Conservation (phyloP, 2,113 vertebrate species). For the Dissostichus mawsoni region DNA sequence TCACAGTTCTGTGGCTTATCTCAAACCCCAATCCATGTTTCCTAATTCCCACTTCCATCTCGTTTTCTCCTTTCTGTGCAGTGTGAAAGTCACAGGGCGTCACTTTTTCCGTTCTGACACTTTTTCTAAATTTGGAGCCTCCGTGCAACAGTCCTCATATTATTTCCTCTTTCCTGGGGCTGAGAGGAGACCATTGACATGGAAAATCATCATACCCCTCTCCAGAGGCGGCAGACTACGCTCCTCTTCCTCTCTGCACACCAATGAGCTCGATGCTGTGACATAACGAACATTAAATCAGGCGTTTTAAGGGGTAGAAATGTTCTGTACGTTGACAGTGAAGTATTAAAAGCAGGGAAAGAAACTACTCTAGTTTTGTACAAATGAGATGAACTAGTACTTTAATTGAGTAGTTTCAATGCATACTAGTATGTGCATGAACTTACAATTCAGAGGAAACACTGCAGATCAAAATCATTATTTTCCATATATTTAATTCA, state of each 20-base stretch:
- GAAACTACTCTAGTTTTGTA: too few relatives aligned
- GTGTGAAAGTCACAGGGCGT: conserved; percentile 34
- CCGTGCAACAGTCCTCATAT: conserved; percentile 52
- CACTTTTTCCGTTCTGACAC: conserved; percentile 54
- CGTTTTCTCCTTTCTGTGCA: conserved; percentile 12
- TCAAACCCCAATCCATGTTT: neutral
- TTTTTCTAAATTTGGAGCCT: conserved; percentile 57
- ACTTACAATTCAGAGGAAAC: too few relatives aligned
- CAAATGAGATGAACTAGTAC: neutral
- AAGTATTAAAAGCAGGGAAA: neutral
- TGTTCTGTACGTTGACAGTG: neutral
- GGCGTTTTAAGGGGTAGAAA: neutral
- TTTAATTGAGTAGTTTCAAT: neutral
- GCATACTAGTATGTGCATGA: neutral
- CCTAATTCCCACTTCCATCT: neutral
- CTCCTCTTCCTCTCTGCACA: conserved; percentile 18
- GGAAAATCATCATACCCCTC: conserved; percentile 59
- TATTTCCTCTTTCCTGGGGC: conserved; percentile 61
- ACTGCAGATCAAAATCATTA: too few relatives aligned
- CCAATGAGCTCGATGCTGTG: conserved; percentile 12
- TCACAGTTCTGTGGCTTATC: neutral
- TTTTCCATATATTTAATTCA: too few relatives aligned
- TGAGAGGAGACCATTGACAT: conserved; percentile 57
- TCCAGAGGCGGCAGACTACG: conserved; percentile 37
- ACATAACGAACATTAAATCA: neutral